Conservation (phyloP, 2,888 invertebrate genomes). For the Rhorus exstirpatorius region DNA sequence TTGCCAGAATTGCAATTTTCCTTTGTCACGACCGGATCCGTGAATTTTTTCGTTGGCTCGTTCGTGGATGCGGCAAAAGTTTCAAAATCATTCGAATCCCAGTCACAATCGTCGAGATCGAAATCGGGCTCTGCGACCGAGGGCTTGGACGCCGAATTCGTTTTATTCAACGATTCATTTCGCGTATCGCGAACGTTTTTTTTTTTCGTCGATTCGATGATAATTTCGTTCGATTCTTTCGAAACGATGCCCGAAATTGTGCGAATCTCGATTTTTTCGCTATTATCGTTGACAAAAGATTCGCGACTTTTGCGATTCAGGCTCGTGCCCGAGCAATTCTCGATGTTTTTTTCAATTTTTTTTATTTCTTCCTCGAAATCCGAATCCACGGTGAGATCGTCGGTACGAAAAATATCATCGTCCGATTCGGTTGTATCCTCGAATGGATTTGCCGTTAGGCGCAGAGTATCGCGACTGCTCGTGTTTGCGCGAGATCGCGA, state of each 20-base stretch:
- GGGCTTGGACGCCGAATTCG: not conserved
- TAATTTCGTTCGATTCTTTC: not conserved
- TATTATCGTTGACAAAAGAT: not conserved
- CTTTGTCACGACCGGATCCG: not conserved
- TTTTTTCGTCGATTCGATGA: not conserved
- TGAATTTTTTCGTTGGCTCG: constrained; percentile 1
- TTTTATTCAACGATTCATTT: not conserved
- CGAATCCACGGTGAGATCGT: constrained; percentile 65
- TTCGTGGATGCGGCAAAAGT: constrained; percentile 7
- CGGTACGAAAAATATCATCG: constrained; percentile 76
- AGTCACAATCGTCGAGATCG: constrained; percentile 72
- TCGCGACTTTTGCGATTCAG: constrained; percentile 7
- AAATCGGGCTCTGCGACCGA: constrained; percentile 25
- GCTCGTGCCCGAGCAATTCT: not conserved
- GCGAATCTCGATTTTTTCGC: not conserved
- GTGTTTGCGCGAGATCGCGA: not conserved
- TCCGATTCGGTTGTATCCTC: constrained; percentile 71
- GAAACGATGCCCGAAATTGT: not conserved
- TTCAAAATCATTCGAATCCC: constrained; percentile 76
- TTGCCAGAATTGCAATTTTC: constrained; percentile 12
- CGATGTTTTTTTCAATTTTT: constrained; percentile 42
- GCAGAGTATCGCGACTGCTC: not conserved
- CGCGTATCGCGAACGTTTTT: not conserved
- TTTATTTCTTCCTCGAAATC: constrained; percentile 63
- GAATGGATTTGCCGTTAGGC: not conserved